Evolutionary conservation across 2,797 vertebrate species (phyloP).

Genomic region (Molossus molossus): DNA sequence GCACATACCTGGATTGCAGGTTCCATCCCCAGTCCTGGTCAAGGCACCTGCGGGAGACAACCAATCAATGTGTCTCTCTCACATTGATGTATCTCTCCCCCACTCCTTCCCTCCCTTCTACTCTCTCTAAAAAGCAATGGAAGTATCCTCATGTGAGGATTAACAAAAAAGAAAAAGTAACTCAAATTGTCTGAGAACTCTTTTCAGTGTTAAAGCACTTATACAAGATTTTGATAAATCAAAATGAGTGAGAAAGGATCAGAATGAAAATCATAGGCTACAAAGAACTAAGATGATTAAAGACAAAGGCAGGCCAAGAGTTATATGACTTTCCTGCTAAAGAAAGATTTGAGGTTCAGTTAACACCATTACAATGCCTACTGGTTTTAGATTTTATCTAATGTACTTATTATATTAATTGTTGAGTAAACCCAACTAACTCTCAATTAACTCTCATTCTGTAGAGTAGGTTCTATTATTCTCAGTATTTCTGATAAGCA

Average conservation of each 20-base stretch:
- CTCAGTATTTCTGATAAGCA: neutral
- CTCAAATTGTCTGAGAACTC: slow-evolving; percentile 3
- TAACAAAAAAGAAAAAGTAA: no score
- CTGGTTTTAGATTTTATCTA: neutral
- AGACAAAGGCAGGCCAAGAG: neutral
- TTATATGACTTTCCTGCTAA: neutral
- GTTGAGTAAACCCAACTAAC: neutral
- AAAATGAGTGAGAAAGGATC: neutral
- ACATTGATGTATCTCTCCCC: no score
- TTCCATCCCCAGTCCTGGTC: no score
- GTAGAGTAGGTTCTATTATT: neutral
- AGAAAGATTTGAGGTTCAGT: neutral
- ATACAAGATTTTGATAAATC: slow-evolving; percentile 14
- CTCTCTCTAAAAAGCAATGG: no score
- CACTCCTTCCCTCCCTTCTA: no score
- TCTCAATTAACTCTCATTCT: neutral
- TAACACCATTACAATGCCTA: neutral
- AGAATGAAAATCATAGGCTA: neutral
- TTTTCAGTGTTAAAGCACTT: slow-evolving; percentile 41
- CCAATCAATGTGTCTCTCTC: neutral
- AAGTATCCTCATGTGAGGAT: no score
- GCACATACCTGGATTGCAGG: no score
- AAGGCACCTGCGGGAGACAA: no score
- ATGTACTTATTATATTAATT: neutral
- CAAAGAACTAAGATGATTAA: slow-evolving; percentile 12